Base-by-base conservation (phyloP, 1,140 invertebrate genomes). In the Nilaparvata lugens region DNA sequence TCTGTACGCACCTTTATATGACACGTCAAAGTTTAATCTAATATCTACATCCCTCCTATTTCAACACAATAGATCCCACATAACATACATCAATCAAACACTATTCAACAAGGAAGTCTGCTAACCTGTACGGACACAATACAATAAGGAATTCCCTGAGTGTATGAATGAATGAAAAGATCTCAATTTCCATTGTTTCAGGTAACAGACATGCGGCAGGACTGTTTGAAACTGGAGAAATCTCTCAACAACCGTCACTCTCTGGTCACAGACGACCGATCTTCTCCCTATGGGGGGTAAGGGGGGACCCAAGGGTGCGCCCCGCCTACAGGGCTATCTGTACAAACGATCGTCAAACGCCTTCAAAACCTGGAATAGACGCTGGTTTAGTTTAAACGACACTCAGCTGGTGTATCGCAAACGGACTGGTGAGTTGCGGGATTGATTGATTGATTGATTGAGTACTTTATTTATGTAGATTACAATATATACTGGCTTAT, bases 311-410 rank as follows among this genome's bases (percentile, higher is more conserved):
- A 42, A 71, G 58, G 65, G 69, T 14, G 71, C 76, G 65, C 76
- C 81, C 0, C 77, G 79, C 13, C 87, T 94, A 79, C 91, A 96
- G 73, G 96, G 96, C 0, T 98, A 98, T 75, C 76, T 98, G 6
- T 97, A 96, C 68, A 97, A 98, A 74, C 79, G 95, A 65, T 95
- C 95, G 0, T 93, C 89, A 5, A 97, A 97, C 74, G 92, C 93
- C 0, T 98, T 98, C 72, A 97, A 97, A 76, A 93, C 93, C 0
- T 98, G 95, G 95, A 96, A 98, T 71, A 79, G 93, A 61, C 79
- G 88, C 63, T 93, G 89, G 89, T 93, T 93, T 72, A 88, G 86
- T 71, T 79, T 97, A 52, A 88, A 89, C 68, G 87, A 95, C 70
- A 94, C 95, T 75, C 89, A 96, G 72, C 76, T 98, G 13, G 88